These are phyloP conservation scores for Mnemiopsis leidyi DNA, from an alignment of 37 sponge, comb jelly and placozoan genomes.

Conservation along the genomic window DNA sequence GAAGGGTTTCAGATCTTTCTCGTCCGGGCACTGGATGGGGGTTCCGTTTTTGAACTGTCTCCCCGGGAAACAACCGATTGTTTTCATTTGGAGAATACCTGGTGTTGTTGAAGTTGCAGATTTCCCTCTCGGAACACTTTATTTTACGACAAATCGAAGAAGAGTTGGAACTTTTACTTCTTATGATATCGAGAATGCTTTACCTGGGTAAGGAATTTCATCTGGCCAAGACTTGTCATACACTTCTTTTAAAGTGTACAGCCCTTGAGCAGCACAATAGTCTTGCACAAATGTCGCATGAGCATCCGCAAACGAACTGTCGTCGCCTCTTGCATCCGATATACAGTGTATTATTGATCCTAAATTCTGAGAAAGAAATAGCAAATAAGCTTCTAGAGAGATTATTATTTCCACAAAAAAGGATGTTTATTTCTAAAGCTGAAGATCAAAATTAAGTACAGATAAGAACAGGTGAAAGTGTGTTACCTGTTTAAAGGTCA, in stretches of 20 bases:
- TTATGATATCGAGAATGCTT: no score
- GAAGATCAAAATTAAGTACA: no score
- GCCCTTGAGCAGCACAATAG: constrained; percentile 46
- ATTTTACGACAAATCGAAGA: no score
- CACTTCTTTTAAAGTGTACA: constrained; percentile 30
- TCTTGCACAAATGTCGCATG: constrained; percentile 22
- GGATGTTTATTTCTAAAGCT: no score
- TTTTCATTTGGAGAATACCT: constrained; percentile 7
- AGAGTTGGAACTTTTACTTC: no score
- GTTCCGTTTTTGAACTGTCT: not conserved
- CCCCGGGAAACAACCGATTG: not conserved
- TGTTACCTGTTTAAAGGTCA: constrained; percentile 51
- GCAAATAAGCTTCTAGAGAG: no score
- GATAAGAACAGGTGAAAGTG: no score
- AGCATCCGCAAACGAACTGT: not conserved
- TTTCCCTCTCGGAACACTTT: no score
- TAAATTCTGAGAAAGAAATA: constrained; percentile 46
- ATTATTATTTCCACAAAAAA: no score
- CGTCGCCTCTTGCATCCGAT: not conserved
- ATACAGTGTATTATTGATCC: constrained; percentile 59
- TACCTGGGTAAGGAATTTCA: constrained; percentile 57
- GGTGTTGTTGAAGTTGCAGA: no score
- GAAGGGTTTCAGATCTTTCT: constrained; percentile 31
- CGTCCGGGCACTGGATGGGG: constrained; percentile 23
- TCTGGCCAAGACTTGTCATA: constrained; percentile 47